Percentiles rank a stretch among this genome's conserved stretches.
These are phyloP conservation scores for Tursiops truncatus DNA, from an alignment of 2,113 vertebrate genomes.

Conservation along the genomic window DNA sequence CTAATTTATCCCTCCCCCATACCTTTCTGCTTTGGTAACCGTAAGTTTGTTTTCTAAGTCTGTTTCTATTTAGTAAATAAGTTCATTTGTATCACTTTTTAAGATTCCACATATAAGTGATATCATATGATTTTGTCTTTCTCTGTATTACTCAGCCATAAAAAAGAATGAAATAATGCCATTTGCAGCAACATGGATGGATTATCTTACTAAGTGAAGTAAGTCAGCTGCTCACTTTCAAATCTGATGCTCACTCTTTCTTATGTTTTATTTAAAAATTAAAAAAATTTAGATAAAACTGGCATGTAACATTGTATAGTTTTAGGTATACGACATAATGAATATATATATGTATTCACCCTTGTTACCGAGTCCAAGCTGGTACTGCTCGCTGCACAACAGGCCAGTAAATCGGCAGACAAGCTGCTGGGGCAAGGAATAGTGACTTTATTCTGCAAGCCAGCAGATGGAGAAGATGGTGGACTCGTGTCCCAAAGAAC, in stretches of 20 bases:
- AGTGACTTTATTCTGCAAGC: neutral
- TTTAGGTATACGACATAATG: neutral
- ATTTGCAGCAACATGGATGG: neutral
- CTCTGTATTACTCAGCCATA: neutral
- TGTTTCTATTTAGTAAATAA: neutral
- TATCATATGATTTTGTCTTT: neutral
- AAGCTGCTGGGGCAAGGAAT: neutral
- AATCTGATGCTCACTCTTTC: neutral
- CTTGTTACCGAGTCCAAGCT: neutral
- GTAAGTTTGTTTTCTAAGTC: neutral
- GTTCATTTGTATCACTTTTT: neutral
- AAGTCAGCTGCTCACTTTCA: neutral
- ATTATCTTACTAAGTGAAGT: neutral
- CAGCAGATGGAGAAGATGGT: neutral
- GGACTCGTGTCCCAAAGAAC: neutral
- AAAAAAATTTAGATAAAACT: neutral
- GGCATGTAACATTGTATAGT: neutral
- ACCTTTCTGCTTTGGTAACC: neutral
- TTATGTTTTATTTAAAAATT: neutral
- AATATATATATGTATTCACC: neutral
- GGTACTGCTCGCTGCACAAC: fast-evolving
- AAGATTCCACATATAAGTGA: neutral
- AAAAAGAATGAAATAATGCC: neutral
- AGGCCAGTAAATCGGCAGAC: neutral
- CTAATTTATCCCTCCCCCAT: neutral